Evolutionary conservation across 2,888 invertebrate species (phyloP), one percentile per base, ranked within the genome.

Genomic region (Perizoma affinitatum): DNA sequence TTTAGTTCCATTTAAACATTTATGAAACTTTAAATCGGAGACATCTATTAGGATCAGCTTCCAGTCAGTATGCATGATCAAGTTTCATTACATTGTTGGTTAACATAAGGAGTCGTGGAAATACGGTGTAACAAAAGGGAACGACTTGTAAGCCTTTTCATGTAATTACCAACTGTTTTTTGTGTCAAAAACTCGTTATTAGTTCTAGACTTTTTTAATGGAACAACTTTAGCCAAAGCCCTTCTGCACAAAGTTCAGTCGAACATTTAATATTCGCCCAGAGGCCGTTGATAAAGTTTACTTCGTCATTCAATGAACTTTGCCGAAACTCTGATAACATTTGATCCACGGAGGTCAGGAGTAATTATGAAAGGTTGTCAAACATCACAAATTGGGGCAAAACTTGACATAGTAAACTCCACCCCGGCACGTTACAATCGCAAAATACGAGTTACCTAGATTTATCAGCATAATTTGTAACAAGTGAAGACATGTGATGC

Each of bases 281-380:
- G 61, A 61, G 61, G 61, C 55, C 51, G 66, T 55, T 60, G 58
- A 62, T 67, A 63, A 69, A 63, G 52, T 64, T 64, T 59, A 61
- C 58, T 63, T 60, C 56, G 63, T 66, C 62, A 66, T 66, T 58
- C 59, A 63, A 61, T 65, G 65, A 61, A 67, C 62, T 63, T 63
- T 66, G 65, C 44, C 61, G 50, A 69, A 66, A 61, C 58, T 60
- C 50, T 57, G 67, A 66, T 66, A 66, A 56, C 61, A 53, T 61
- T 65, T 60, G 67, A 62, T 65, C 58, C 46, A 45, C 52, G 35
- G 63, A 54, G 69, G 59, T 58, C 63, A 60, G 63, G 53, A 66
- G 60, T 65, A 63, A 67, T 67, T 65, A 67, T 69, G 57, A 65
- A 60, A 65, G 61, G 46, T 60, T 48, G 58, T 62, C 63, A 66